Base-by-base conservation (phyloP, 2,113 vertebrate species). In the Mastomys natalensis region DNA sequence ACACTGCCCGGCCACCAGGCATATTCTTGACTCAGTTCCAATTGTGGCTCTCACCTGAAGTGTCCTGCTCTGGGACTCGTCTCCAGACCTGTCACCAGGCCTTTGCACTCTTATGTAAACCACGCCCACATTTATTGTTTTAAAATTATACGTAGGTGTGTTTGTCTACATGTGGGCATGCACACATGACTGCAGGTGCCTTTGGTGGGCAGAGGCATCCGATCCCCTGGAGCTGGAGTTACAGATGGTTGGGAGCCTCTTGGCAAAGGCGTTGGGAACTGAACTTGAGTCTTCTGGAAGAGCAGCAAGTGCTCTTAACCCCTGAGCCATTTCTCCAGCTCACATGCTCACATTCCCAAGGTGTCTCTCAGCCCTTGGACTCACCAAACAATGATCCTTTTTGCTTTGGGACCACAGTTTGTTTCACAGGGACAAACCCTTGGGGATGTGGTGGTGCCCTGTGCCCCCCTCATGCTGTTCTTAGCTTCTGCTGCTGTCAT, bases 361-460 rank as follows among this genome's bases (percentile, higher is more conserved):
- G 7, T 22, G 51, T 31, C n/a, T 84, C 37, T n/a, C 43, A 22
- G 53, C 11, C 92, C 29, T 45, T 7, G 3, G 62, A 10, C 51
- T 58, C 37, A 34, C n/a, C 48, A 55, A 85, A 15, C 15, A 11
- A 55, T 40, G 26, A 4, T 48, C 34, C 37, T 80, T 19, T 70
- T 48, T 7, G 0, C 8, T 8, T 55, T 17, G 51, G 53, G 58
- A 7, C 0, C 43, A 29, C 0, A 13, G 15, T 48, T 73, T 48
- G 37, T 73, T 68, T 87, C 60, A 66, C 1, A 81, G 86, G 51
- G 64, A 48, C 51, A 29, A 19, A n/a, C 11, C 60, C 43, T 88
- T 37, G 51, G 40, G 37, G 29, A 37, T 22, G 34, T 10, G 48
- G 31, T 7, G 19, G 43, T 29, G 13, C 26, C 80, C 66, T 10